phyloP scores from a whole-genome alignment of 2,797 vertebrate species.

The Sebastes itinus region DNA sequence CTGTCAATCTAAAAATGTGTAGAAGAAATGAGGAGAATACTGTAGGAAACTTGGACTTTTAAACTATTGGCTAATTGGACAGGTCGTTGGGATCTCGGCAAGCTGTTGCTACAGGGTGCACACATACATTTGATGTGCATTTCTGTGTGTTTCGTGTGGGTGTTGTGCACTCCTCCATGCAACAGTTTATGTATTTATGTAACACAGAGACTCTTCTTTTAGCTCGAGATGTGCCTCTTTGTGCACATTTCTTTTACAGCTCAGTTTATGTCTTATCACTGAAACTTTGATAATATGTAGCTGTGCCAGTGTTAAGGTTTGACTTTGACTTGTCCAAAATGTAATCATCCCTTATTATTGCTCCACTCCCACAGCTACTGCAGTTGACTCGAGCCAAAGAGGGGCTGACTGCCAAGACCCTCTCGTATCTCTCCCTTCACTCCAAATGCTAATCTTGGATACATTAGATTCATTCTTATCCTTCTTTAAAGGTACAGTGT shows the following conservation, averaged over 20 bases:
- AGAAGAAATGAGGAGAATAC: background rate
- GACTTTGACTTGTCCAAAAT: conserved; percentile 63
- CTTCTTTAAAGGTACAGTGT: conserved; percentile 4
- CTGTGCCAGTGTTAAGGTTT: conserved; percentile 38
- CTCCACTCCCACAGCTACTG: conserved; percentile 43
- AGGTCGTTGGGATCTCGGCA: background rate
- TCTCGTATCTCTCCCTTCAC: conserved; percentile 24
- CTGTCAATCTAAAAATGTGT: background rate
- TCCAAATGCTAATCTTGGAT: conserved; percentile 26
- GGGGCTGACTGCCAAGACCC: conserved; percentile 43
- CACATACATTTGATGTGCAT: background rate
- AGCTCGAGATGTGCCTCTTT: conserved; percentile 7
- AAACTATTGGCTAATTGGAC: conserved; percentile 5
- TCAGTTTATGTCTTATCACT: conserved; percentile 18
- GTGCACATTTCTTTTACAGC: conserved; percentile 20
- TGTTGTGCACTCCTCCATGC: conserved; percentile 2
- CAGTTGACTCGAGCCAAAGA: conserved; percentile 42
- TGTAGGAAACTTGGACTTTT: background rate
- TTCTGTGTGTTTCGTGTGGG: conserved; percentile 35
- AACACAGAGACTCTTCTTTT: conserved; percentile 23
- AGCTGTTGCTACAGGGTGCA: background rate
- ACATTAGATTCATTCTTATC: conserved; percentile 30
- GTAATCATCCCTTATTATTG: conserved; percentile 58
- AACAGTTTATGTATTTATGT: conserved; percentile 39
- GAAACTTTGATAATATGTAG: conserved; percentile 11